Evolutionary conservation across 1,140 invertebrate species (phyloP).

Genomic region (Ooceraea biroi): DNA sequence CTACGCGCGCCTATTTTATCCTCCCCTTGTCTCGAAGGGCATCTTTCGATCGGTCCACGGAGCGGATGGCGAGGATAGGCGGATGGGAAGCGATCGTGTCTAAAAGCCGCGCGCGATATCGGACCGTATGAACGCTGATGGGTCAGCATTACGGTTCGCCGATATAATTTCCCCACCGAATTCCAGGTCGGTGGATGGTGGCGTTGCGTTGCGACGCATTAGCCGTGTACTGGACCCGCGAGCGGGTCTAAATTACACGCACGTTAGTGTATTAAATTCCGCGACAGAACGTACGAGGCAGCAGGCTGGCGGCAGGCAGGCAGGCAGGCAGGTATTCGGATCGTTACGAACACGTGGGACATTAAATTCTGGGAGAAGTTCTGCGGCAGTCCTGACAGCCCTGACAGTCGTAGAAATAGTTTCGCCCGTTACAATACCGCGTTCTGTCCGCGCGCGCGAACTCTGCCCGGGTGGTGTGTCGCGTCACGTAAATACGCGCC

Average conservation of each 20-base stretch:
- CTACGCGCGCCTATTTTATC: constrained; percentile 37
- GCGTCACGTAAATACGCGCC: constrained; percentile 52
- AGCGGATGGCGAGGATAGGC: constrained; percentile 7
- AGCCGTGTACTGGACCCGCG: constrained; percentile 54
- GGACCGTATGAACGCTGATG: constrained; percentile 61
- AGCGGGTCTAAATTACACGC: constrained; percentile 73
- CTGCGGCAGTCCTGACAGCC: constrained; percentile 60
- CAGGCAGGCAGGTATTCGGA: constrained; percentile 66
- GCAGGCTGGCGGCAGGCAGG: background rate
- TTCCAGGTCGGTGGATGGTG: constrained; percentile 59
- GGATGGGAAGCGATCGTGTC: constrained; percentile 34
- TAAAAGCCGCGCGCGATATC: background rate
- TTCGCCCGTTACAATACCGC: constrained; percentile 52
- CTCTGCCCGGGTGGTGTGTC: constrained; percentile 2
- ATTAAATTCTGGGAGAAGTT: constrained; percentile 73
- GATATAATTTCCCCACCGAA: constrained; percentile 70
- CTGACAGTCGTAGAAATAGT: constrained; percentile 63
- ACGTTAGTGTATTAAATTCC: constrained; percentile 76
- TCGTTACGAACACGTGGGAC: constrained; percentile 73
- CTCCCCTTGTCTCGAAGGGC: background rate
- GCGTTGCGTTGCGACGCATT: constrained; percentile 65
- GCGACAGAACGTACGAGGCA: constrained; percentile 66
- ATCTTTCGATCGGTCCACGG: background rate
- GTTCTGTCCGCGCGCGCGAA: background rate
- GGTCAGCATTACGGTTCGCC: constrained; percentile 50